phyloP scores from a whole-genome alignment of 2,888 invertebrate genomes.

The Enchytraeus crypticus region DNA sequence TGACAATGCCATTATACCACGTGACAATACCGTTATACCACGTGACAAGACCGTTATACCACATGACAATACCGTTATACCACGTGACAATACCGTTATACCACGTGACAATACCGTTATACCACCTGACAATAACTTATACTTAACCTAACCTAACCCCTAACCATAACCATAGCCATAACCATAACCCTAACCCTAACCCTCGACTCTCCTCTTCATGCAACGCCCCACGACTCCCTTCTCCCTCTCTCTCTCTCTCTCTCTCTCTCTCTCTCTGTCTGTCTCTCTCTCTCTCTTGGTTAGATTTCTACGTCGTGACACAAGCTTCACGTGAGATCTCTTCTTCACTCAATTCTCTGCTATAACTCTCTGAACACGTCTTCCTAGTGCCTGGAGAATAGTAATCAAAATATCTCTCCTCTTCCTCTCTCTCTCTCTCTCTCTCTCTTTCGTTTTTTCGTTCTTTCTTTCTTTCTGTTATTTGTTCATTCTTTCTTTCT shows the following conservation, averaged over 20 bases:
- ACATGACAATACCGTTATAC: no score
- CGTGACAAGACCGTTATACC: no score
- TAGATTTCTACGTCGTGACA: background rate
- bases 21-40: no score
- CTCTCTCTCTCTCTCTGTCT: background rate
- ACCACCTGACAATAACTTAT: no score
- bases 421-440: background rate
- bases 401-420: no score
- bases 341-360: background rate
- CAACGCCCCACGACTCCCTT: background rate
- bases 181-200: no score
- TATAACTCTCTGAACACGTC: background rate
- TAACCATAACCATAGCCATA: no score
- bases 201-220: background rate
- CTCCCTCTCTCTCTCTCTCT: background rate
- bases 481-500: background rate
- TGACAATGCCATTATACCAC: no score
- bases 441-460: background rate
- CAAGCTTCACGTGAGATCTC: background rate
- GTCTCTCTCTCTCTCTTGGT: background rate
- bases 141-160: no score
- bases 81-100: no score
- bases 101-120: no score
- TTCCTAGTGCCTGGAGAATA: no score
- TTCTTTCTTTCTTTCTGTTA: background rate